Evolutionary conservation across 2,888 invertebrate genomes (phyloP).

Genomic region (Entomobrya proxima): DNA sequence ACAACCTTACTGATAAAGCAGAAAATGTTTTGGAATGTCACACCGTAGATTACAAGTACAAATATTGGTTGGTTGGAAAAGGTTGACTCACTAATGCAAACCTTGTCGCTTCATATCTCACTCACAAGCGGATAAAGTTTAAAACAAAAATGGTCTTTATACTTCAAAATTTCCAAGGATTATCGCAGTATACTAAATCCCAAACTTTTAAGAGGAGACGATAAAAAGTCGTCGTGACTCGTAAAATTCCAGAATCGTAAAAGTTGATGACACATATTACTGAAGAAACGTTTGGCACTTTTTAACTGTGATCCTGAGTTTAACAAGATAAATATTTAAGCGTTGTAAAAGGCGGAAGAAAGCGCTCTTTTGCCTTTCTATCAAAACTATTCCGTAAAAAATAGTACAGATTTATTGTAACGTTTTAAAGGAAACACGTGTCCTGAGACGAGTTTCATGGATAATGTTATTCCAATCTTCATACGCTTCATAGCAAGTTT

Average conservation of each 20-base stretch:
- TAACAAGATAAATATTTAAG: neutral
- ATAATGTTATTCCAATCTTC: conserved; percentile 1
- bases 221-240: conserved; percentile 9
- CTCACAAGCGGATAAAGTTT: conserved; percentile 8
- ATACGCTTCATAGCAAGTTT: neutral
- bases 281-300: neutral
- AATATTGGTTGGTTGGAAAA: conserved; percentile 40
- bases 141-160: conserved; percentile 46
- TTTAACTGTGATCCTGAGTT: neutral
- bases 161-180: neutral
- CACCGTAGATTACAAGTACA: conserved; percentile 39
- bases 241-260: neutral
- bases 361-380: neutral
- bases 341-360: neutral
- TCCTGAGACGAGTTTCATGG: neutral
- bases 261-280: conserved; percentile 6
- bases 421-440: conserved; percentile 11
- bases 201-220: neutral
- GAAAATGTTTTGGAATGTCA: conserved; percentile 33
- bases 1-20: conserved; percentile 32
- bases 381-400: neutral
- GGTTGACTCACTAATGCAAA: conserved; percentile 50
- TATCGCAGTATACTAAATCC: neutral
- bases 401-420: neutral
- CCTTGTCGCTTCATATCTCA: conserved; percentile 51